phyloP scores from a whole-genome alignment of 2,888 invertebrate genomes.

The Chironomus riparius region DNA sequence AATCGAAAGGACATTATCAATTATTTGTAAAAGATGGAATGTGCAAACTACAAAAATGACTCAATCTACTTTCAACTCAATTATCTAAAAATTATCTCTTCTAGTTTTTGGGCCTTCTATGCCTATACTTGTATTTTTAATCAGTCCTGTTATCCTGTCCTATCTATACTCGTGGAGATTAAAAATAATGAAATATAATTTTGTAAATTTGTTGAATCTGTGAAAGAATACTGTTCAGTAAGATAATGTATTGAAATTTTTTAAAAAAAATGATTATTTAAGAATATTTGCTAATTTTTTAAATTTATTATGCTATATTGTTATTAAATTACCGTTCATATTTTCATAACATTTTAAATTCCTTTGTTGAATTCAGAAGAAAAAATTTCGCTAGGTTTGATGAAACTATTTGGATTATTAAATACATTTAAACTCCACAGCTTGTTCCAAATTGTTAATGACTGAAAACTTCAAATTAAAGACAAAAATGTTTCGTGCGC shows the following conservation, averaged over 20 bases:
- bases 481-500: constrained; percentile 4
- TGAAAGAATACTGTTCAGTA: background rate
- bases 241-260: too few species aligned
- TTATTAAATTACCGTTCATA: too few species aligned
- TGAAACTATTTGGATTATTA: too few species aligned
- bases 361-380: too few species aligned
- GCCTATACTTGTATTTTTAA: background rate
- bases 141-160: background rate
- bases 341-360: too few species aligned
- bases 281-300: background rate
- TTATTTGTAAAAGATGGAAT: too few species aligned
- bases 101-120: background rate
- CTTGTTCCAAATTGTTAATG: background rate
- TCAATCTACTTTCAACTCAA: constrained; percentile 6
- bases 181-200: background rate
- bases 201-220: background rate
- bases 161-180: background rate
- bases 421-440: too few species aligned
- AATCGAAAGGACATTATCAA: too few species aligned
- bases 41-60: background rate
- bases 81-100: background rate
- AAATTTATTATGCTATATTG: too few species aligned
- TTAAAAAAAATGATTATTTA: too few species aligned
- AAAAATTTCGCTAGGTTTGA: too few species aligned
- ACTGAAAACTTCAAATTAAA: background rate